Evolutionary conservation across 2,797 vertebrate species (phyloP), one percentile per base, ranked within the genome.

Genomic region (Epinephelus awoara): DNA sequence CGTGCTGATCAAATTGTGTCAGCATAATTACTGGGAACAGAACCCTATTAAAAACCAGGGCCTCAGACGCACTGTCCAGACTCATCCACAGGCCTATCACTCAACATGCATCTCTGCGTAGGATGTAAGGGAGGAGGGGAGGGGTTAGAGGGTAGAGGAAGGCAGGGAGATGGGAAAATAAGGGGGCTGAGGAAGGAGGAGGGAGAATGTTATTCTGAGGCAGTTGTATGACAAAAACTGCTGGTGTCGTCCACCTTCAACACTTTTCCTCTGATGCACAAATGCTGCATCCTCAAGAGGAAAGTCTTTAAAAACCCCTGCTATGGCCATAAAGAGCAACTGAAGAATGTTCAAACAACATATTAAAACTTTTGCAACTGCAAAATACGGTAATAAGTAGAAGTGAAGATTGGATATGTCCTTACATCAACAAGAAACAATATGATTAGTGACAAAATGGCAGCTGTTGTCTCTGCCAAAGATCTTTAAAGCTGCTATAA

Each of bases 1-100:
- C 64, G 93, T 83, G 72, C 95, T 97, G 96, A 98, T 97, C 97
- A 96, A 96, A 97, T 96, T 96, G 93, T 97, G 96, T 96, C 90
- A 83, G 94, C 93, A 93, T 97, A 98, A 98, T 98, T 97, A 97
- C 96, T 97, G 95, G 93, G 96, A 96, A 96, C 96, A 97, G 96
- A 94, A 97, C 93, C 96, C 95, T 96, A 96, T 97, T 97, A 98
- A 95, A 96, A 95, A 94, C 92, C 94, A 93, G 93, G 72, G 76
- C 92, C 93, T 94, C 91, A 89, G 94, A 95, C 92, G 94, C 93
- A 93, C 84, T 91, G 96, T 95, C 93, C 93, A 67, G 67, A 87
- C 91, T 94, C 89, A 87, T 94, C 91, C 88, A 21, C 57, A 77
- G 74, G 89, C 91, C 95, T 88, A 93, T 94, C 92, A 55, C 80